These are phyloP conservation scores for Saccostrea echinata DNA, from an alignment of 1,140 invertebrate genomes.

Conservation along the genomic window DNA sequence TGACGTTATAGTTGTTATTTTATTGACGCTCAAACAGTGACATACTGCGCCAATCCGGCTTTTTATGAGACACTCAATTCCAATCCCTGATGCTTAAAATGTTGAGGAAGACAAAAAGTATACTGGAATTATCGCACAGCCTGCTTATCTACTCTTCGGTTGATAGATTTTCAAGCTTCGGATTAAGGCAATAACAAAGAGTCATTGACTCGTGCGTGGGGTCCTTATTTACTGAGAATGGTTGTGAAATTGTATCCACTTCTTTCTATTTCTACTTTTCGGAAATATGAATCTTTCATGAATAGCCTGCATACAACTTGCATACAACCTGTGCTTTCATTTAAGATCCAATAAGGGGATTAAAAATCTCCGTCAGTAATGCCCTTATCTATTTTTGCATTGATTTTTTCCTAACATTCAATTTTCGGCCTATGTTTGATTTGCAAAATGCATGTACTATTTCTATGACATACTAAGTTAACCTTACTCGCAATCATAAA, in stretches of 20 bases:
- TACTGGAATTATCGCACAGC: not conserved
- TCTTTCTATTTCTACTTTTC: not conserved
- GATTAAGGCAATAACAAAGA: not conserved
- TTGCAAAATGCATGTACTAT: too few species aligned
- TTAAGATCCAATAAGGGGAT: too few species aligned
- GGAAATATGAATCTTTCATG: too few species aligned
- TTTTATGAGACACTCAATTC: not conserved
- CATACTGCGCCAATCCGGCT: not conserved
- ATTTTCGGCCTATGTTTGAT: too few species aligned
- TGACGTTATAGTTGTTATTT: not conserved
- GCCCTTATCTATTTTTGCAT: too few species aligned
- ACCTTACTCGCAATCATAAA: too few species aligned
- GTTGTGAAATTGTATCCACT: not conserved
- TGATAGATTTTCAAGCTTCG: not conserved
- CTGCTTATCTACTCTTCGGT: not conserved
- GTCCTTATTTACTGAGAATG: not conserved
- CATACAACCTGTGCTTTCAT: too few species aligned
- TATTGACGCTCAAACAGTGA: not conserved
- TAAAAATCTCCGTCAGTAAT: too few species aligned
- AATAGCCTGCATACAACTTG: too few species aligned
- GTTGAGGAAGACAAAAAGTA: not conserved
- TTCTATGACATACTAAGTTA: too few species aligned
- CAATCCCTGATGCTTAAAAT: not conserved
- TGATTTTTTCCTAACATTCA: too few species aligned
- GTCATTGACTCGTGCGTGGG: not conserved